Conservation (phyloP, 2,888 invertebrate genomes). For the Pterobdella sp. region DNA sequence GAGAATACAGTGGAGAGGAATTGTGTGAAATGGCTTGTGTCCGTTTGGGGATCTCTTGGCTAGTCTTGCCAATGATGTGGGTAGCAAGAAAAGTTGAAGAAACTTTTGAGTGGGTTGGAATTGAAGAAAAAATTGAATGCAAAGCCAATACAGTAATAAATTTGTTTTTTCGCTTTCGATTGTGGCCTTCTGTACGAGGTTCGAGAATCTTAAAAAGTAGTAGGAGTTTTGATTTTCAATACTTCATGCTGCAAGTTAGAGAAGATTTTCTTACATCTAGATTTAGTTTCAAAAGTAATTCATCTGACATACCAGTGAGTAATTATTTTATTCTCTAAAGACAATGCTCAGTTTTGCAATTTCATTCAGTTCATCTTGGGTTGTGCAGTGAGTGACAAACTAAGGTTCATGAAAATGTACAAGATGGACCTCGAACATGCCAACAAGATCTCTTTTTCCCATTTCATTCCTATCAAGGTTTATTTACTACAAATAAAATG, state of each 20-base stretch:
- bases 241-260: constrained; percentile 33
- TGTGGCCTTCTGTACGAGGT: constrained; percentile 19
- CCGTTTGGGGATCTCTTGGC: neutral
- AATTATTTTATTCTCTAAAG: neutral
- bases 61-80: constrained; percentile 27
- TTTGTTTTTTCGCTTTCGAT: constrained; percentile 29
- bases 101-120: constrained; percentile 19
- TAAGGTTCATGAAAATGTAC: constrained; percentile 4
- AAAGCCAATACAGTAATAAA: constrained; percentile 4
- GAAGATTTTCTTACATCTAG: constrained; percentile 31
- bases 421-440: neutral
- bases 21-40: constrained; percentile 5
- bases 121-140: constrained; percentile 29
- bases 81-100: constrained; percentile 22
- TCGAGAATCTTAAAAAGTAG: constrained; percentile 8
- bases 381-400: neutral
- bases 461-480: constrained; percentile 4
- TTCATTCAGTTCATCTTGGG: constrained; percentile 6
- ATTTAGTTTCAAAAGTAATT: constrained; percentile 12
- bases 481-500: neutral
- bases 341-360: neutral
- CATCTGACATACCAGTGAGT: constrained; percentile 26
- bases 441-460: neutral
- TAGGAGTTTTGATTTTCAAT: constrained; percentile 26
- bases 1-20: constrained; percentile 10